A percentile compares a stretch with the other conserved stretches of the same genome.
phyloP scores from a whole-genome alignment of 2,797 vertebrate species.

The Enteromius mattozi region DNA sequence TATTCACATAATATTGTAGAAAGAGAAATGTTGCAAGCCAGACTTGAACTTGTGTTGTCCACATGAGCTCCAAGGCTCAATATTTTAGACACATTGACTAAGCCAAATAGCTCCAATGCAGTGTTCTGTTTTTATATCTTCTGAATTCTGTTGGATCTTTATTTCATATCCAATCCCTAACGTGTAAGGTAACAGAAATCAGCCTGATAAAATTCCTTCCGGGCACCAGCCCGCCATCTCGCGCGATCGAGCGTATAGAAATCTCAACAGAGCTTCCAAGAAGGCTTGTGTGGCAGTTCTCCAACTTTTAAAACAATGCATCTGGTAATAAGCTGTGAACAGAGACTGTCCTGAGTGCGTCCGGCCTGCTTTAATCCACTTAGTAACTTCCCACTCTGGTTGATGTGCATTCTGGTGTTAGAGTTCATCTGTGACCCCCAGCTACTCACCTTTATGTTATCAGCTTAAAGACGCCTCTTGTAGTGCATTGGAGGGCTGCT shows the following conservation, averaged over 20 bases:
- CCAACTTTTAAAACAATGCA: constrained; percentile 31
- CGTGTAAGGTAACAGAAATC: constrained; percentile 6
- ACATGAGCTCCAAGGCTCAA: neutral
- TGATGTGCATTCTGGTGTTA: constrained; percentile 35
- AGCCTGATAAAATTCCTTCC: neutral
- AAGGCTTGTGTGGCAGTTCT: constrained; percentile 15
- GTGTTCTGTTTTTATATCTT: neutral
- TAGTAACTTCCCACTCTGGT: constrained; percentile 25
- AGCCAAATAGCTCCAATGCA: neutral
- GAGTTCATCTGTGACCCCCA: constrained; percentile 35
- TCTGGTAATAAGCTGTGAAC: constrained; percentile 37
- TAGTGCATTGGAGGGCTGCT: constrained; percentile 44
- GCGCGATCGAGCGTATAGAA: neutral
- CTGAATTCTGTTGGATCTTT: neutral
- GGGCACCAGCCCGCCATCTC: neutral
- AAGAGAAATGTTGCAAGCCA: neutral
- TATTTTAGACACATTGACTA: neutral
- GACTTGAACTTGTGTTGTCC: neutral
- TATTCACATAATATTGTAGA: neutral
- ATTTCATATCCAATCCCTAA: neutral
- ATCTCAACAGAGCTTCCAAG: constrained; percentile 14
- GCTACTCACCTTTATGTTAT: constrained; percentile 46
- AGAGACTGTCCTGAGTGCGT: constrained; percentile 13
- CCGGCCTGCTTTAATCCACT: constrained; percentile 33
- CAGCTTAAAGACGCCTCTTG: constrained; percentile 43